Base-by-base conservation (phyloP, 2,113 vertebrate genomes). In the Pseudorasbora parva region DNA sequence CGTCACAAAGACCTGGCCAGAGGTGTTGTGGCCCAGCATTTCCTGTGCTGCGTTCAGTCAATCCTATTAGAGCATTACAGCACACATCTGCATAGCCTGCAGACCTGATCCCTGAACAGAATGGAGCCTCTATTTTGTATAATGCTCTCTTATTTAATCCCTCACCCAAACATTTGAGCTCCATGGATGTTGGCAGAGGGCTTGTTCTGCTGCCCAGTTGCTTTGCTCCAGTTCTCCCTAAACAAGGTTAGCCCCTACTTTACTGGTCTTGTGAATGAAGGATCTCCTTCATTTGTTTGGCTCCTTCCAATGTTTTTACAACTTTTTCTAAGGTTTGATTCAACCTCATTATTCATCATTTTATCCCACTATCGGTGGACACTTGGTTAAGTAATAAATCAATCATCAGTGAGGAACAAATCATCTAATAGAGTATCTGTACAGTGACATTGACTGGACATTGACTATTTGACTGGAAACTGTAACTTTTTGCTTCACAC, bases 111-210 rank as follows among this genome's bases (percentile, higher is more conserved):
- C 69, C 76, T 51, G 81, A 80, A 80, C 80, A 82, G 69, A 71
- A 82, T 71, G 45, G 51, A 78, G 43, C 69, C 51, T 68, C 75
- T 51, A 23, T 73, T 85, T 87, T 87, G 60, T 81, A 64, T 82
- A 81, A 84, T 81, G 23, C 77, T 45, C 77, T 83, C 54, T 51
- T 62, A 82, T 85, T 83, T 85, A 85, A 87, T 85, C 69, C 84
- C 76, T 75, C 59, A 62, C 30, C 60, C 27, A 64, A 37, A 79
- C 78, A 64, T 33, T 64, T 85, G 57, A 80, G 81, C 85, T 86
- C 68, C 25, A 68, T 21, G 30, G 54, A 59, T 23, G 47, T n/a
- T 79, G 85, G 76, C 81, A 74, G 75, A 78, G 69, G 33, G 51
- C 81, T 74, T 74, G 66, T 84, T 84, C 56, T 17, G 76, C 68